These are phyloP conservation scores for Drosophila aff. DNA, from an alignment of 1,140 invertebrate species.

Conservation along the genomic window DNA sequence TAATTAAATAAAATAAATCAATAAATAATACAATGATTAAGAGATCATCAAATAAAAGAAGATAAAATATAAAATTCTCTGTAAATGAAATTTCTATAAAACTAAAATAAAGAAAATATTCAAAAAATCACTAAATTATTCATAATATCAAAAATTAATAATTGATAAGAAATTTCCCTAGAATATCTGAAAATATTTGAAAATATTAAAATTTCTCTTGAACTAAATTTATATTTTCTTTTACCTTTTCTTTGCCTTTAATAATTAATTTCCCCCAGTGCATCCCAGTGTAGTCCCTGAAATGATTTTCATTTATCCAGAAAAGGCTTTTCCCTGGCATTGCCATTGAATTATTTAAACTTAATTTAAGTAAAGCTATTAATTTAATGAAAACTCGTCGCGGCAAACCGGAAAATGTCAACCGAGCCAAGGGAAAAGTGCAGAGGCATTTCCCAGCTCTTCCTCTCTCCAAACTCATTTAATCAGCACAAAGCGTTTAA, in stretches of 20 bases:
- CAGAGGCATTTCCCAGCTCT: conserved; percentile 17
- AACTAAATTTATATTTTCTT: background rate
- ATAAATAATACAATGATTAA: background rate
- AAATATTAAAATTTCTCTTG: background rate
- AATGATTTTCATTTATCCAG: background rate
- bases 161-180: background rate
- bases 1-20: background rate
- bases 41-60: too few species aligned
- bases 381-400: conserved; percentile 44
- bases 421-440: conserved; percentile 15
- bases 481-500: conserved; percentile 75
- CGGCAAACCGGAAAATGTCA: conserved; percentile 54
- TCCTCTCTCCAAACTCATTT: conserved; percentile 60
- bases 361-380: conserved; percentile 65
- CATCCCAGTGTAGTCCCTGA: background rate
- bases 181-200: background rate
- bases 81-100: too few species aligned
- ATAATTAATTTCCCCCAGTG: background rate
- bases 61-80: background rate
- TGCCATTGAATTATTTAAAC: conserved; percentile 17
- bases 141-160: too few species aligned
- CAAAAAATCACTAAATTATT: too few species aligned
- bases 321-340: background rate
- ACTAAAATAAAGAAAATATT: too few species aligned
- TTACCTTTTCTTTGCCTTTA: too few species aligned